Conservation (phyloP, 2,888 invertebrate species). For the Stratiomys singularior region DNA sequence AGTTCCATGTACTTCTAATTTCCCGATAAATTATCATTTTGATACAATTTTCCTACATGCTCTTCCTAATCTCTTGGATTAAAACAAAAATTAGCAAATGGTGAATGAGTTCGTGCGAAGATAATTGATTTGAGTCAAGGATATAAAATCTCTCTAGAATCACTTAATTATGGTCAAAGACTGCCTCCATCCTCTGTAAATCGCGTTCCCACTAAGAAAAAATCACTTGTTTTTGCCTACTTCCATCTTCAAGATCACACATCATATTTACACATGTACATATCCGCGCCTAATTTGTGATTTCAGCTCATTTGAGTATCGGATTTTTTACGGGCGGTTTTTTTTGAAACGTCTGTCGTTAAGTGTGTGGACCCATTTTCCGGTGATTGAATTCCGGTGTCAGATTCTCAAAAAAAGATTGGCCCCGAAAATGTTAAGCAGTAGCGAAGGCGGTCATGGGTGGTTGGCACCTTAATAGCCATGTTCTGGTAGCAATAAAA, state of each 20-base stretch:
- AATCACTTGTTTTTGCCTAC: conserved; percentile 12
- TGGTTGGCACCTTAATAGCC: conserved; percentile 33
- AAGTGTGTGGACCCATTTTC: conserved; percentile 50
- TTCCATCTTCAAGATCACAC: not conserved
- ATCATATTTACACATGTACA: not conserved
- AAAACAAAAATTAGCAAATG: no score
- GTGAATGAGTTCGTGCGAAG: no score
- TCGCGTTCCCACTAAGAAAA: not conserved
- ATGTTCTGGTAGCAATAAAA: conserved; percentile 34
- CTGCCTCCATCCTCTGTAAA: not conserved
- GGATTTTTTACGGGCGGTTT: conserved; percentile 15
- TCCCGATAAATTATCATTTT: not conserved
- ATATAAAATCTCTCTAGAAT: no score
- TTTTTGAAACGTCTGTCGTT: conserved; percentile 23
- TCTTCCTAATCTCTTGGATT: no score
- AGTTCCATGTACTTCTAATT: no score
- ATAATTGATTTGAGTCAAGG: no score
- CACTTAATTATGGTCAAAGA: not conserved
- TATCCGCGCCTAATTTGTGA: conserved; percentile 44
- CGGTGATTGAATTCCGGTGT: conserved; percentile 52
- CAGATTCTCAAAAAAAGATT: conserved; percentile 43
- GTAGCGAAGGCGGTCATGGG: conserved; percentile 39
- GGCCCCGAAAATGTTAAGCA: not conserved
- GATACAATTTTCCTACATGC: not conserved
- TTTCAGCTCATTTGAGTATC: conserved; percentile 36